Percentiles rank a stretch among this genome's conserved stretches.
Evolutionary conservation across 2,113 vertebrate genomes (phyloP).

Genomic region (Petrocephalus microphthalmus): DNA sequence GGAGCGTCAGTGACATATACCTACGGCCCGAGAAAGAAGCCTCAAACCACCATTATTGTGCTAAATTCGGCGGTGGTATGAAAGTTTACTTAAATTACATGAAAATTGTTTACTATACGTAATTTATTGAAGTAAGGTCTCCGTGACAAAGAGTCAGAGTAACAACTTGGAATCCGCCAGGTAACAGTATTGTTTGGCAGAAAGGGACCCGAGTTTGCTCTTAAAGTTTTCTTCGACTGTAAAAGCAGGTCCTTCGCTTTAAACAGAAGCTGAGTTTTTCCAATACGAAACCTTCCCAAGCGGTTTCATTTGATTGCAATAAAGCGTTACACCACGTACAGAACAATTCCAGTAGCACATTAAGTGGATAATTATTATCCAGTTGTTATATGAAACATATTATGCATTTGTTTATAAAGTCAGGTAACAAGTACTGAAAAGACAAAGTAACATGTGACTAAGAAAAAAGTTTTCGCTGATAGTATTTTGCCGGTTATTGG

Average conservation of each 20-base stretch:
- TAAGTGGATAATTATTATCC: not conserved
- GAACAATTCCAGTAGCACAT: slow-evolving; percentile 2
- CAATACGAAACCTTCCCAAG: slow-evolving; percentile 5
- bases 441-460: not conserved
- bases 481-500: not conserved
- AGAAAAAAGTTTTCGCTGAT: not conserved
- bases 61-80: not conserved
- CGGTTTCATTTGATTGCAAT: not conserved
- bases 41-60: not conserved
- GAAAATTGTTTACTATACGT: not conserved
- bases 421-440: not conserved
- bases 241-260: not conserved
- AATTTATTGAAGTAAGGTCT: not conserved
- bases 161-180: not conserved
- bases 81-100: not conserved
- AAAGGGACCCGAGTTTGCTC: not conserved
- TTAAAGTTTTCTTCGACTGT: not conserved
- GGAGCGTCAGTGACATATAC: not conserved
- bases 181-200: not conserved
- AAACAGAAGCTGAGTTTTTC: not conserved
- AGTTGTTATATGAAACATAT: not conserved
- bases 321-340: not conserved
- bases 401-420: not conserved
- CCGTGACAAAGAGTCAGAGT: not conserved
- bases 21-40: not conserved